Evolutionary conservation across 2,888 invertebrate species (phyloP), one percentile per base, ranked within the genome.

Genomic region (Lasioglossum morio): DNA sequence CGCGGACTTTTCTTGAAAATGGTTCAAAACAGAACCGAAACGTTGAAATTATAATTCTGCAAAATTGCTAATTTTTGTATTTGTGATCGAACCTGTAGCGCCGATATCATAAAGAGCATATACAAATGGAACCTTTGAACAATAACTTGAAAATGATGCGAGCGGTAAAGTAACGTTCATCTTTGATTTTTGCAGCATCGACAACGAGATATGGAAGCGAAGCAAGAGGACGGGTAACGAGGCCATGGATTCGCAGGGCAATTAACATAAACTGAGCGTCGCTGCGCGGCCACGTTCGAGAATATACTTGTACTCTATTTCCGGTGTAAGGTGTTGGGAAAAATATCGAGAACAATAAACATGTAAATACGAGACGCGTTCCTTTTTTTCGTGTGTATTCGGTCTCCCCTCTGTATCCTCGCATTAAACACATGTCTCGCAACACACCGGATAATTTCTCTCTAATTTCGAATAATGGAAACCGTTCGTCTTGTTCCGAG

Each of bases 171-270:
- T 2, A 5, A 53, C 23, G 2, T 10, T n/a, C 1, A n/a, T n/a
- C 4, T 1, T 72, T 48, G 23, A 12, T 53, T 23, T 16, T 60
- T 74, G 19, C 30, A 93, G 93, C 12, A 92, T 92, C 76, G 92
- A 93, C 80, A 93, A 93, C 75, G 93, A 94, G 77, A 88, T 94
- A 48, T 93, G 93, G 92, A 88, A 90, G 77, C 90, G 94, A 27
- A 90, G 92, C 76, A 94, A 94, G 74, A 89, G 93, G 74, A 91
- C 92, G 8, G 91, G 78, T 60, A 80, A 46, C 57, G 88, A 70
- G 48, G 14, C 75, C 12, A 34, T 48, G 57, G 72, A 34, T 37
- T 57, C 73, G 34, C 78, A 79, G 40, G 43, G 12, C 23, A 90
- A 90, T 76, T 89, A 84, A 66, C 48, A 16, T 63, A 60, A 77